These are phyloP conservation scores for Trissolcus brochymenae DNA, from an alignment of 2,888 invertebrate species.

Conservation along the genomic window DNA sequence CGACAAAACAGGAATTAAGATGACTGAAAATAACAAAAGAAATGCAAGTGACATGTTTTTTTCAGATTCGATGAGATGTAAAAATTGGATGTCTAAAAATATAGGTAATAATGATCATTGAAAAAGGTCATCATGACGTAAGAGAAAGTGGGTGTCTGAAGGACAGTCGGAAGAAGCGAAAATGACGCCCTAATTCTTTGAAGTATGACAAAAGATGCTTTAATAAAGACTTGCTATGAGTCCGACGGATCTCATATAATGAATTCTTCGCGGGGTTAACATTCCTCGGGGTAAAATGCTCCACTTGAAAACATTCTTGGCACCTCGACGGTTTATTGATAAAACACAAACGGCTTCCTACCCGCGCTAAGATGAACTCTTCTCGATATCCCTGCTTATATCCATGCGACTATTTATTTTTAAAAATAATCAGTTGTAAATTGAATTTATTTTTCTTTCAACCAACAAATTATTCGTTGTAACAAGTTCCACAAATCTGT, in stretches of 20 bases:
- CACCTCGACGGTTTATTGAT: conserved; percentile 62
- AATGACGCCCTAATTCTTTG: conserved; percentile 59
- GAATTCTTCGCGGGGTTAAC: conserved; percentile 69
- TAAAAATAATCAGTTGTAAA: conserved; percentile 7
- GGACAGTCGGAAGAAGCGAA: conserved; percentile 47
- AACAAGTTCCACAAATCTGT: not conserved
- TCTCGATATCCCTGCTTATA: conserved; percentile 7
- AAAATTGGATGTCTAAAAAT: too few species aligned
- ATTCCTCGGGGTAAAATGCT: conserved; percentile 63
- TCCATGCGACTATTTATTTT: conserved; percentile 30
- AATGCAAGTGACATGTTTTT: too few species aligned
- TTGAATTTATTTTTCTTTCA: conserved; percentile 2
- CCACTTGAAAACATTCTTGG: conserved; percentile 61
- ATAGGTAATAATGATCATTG: not conserved
- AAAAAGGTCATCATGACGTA: conserved; percentile 22
- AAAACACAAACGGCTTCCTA: conserved; percentile 52
- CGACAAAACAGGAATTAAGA: too few species aligned
- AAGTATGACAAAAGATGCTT: conserved; percentile 52
- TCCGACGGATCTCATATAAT: conserved; percentile 68
- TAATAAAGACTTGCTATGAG: conserved; percentile 60
- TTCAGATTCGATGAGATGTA: not conserved
- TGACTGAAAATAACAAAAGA: too few species aligned
- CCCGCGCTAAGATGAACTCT: conserved; percentile 29
- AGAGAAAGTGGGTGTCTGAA: conserved; percentile 28
- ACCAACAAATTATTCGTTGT: not conserved